These are phyloP conservation scores for Chaitophorus viminalis DNA, from an alignment of 2,888 invertebrate genomes.

Conservation along the genomic window DNA sequence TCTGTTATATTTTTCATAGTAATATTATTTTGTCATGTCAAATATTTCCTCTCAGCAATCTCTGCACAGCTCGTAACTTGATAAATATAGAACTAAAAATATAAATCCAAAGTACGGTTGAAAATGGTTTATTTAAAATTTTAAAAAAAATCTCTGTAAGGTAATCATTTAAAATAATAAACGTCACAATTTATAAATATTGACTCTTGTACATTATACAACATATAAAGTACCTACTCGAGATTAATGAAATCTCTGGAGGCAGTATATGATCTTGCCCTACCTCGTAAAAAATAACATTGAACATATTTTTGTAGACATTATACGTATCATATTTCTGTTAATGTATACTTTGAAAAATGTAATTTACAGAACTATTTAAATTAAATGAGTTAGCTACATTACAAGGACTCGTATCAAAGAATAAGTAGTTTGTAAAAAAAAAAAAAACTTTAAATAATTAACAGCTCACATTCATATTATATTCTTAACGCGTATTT, in stretches of 20 bases:
- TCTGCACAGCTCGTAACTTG: not conserved
- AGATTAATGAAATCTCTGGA: not conserved
- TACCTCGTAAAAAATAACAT: constrained; percentile 20
- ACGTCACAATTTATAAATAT: constrained; percentile 15
- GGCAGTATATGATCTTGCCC: not conserved
- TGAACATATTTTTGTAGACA: not conserved
- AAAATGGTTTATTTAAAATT: not conserved
- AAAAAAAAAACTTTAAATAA: constrained; percentile 16
- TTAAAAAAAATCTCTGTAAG: not conserved
- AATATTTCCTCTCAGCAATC: not conserved
- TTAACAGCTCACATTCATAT: not conserved
- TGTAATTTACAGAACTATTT: constrained; percentile 15
- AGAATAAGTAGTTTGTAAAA: not conserved
- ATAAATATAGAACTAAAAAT: not conserved
- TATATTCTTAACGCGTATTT: not conserved
- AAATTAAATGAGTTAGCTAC: constrained; percentile 20
- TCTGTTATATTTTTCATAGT: not conserved
- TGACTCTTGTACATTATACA: not conserved
- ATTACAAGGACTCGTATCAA: constrained; percentile 23
- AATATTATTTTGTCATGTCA: not conserved
- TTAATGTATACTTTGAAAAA: constrained; percentile 17
- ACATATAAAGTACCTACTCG: not conserved
- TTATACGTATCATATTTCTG: constrained; percentile 18
- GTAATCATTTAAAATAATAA: constrained; percentile 10
- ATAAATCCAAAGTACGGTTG: not conserved